phyloP scores from a whole-genome alignment of 2,797 vertebrate genomes.

The Petrocephalus schoutedeni region DNA sequence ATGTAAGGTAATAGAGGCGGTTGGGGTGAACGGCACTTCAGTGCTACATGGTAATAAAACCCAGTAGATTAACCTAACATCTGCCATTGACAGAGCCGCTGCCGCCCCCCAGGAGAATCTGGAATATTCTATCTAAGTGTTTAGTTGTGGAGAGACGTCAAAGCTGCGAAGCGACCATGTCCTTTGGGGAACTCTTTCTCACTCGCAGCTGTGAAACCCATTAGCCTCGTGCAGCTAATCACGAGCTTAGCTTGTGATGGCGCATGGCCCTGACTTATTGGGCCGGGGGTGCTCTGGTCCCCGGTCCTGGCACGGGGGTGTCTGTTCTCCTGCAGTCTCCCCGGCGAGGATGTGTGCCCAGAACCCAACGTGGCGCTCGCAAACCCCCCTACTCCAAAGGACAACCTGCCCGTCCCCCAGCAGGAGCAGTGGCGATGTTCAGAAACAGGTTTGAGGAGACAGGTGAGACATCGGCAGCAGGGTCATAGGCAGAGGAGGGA shows the following conservation, averaged over 20 bases:
- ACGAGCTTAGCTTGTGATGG: background rate
- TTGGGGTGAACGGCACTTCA: constrained; percentile 16
- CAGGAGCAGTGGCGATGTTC: background rate
- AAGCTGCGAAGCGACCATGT: background rate
- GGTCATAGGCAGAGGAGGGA: background rate
- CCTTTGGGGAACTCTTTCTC: background rate
- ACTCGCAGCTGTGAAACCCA: no score
- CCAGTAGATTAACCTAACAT: constrained; percentile 51
- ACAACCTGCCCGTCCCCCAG: background rate
- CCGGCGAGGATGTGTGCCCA: background rate
- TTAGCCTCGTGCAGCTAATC: background rate
- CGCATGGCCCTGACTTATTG: background rate
- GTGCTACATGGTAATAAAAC: constrained; percentile 7
- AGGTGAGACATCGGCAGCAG: background rate
- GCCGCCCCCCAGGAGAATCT: constrained; percentile 38
- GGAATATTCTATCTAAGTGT: background rate
- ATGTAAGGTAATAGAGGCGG: constrained; percentile 4
- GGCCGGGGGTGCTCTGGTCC: background rate
- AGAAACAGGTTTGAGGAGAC: background rate
- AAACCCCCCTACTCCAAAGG: background rate
- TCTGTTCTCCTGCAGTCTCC: background rate
- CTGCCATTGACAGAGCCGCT: constrained; percentile 51
- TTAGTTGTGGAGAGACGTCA: background rate
- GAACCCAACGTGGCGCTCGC: background rate
- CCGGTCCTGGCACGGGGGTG: background rate